A percentile compares a stretch with the other conserved stretches of the same genome.
phyloP scores from a whole-genome alignment of 1,140 invertebrate genomes.

The Diabrotica virgifera region DNA sequence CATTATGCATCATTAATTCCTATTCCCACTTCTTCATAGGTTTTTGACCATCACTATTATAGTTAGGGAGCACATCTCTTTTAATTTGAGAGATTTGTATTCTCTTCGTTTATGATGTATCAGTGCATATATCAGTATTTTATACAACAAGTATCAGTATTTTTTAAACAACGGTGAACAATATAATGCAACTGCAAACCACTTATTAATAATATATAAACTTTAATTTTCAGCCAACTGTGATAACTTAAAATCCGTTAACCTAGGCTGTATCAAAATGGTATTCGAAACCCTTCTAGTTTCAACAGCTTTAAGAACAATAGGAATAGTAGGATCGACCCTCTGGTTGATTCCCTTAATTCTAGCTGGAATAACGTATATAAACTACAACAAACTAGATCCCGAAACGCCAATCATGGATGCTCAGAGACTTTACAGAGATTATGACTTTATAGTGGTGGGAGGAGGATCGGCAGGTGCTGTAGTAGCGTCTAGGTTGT shows the following conservation, averaged over 20 bases:
- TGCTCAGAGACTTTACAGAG: slow-evolving; percentile 52
- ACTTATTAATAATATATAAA: too few relatives aligned
- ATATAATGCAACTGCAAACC: too few relatives aligned
- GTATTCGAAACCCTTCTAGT: slow-evolving; percentile 68
- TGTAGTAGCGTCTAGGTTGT: slow-evolving; percentile 81
- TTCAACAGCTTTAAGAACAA: slow-evolving; percentile 71
- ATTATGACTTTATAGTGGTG: slow-evolving; percentile 84
- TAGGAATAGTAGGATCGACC: slow-evolving; percentile 68
- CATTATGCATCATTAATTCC: too few relatives aligned
- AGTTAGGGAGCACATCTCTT: too few relatives aligned
- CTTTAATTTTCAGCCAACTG: slow-evolving; percentile 18
- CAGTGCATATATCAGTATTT: too few relatives aligned
- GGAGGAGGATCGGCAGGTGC: slow-evolving; percentile 92
- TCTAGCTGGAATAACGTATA: slow-evolving; percentile 76
- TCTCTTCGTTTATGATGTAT: too few relatives aligned
- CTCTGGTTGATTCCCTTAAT: slow-evolving; percentile 80
- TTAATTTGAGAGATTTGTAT: too few relatives aligned
- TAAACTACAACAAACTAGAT: slow-evolving; percentile 75
- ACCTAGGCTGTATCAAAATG: slow-evolving; percentile 50
- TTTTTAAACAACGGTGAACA: too few relatives aligned
- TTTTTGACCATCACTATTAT: too few relatives aligned
- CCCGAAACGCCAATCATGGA: slow-evolving; percentile 71
- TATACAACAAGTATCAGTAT: too few relatives aligned
- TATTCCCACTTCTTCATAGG: too few relatives aligned
- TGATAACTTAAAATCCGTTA: slow-evolving; percentile 9